phyloP scores from a whole-genome alignment of 1,140 invertebrate species.

The Ceratitis capitata region DNA sequence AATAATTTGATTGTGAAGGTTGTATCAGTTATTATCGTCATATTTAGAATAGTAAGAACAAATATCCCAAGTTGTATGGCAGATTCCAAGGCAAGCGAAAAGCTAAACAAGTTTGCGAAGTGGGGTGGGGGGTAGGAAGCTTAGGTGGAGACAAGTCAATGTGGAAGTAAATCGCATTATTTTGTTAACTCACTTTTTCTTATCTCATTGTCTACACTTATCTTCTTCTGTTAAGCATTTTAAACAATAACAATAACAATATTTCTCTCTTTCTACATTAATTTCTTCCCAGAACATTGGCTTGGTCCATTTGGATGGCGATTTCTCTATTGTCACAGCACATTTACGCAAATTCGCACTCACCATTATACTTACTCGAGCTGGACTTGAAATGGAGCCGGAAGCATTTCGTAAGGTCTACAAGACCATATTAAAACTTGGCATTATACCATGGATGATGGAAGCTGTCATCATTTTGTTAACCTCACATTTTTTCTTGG shows the following conservation, averaged over 20 bases:
- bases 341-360: slow-evolving; percentile 86
- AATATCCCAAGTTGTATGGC: too few relatives aligned
- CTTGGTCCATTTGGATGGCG: slow-evolving; percentile 75
- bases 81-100: too few relatives aligned
- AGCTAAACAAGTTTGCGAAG: too few relatives aligned
- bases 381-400: slow-evolving; percentile 92
- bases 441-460: slow-evolving; percentile 86
- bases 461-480: slow-evolving; percentile 79
- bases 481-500: slow-evolving; percentile 78
- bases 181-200: too few relatives aligned
- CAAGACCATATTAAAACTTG: slow-evolving; percentile 81
- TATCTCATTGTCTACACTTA: too few relatives aligned
- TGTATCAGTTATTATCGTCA: neutral
- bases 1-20: neutral
- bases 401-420: slow-evolving; percentile 82
- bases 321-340: slow-evolving; percentile 71
- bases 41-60: too few relatives aligned
- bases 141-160: too few relatives aligned
- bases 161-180: too few relatives aligned
- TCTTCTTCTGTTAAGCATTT: neutral
- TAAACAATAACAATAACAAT: neutral
- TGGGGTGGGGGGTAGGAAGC: too few relatives aligned
- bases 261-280: neutral
- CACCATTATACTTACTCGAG: slow-evolving; percentile 90
- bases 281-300: slow-evolving; percentile 71